Evolutionary conservation across 2,113 vertebrate genomes (phyloP).

Genomic region (Epinephelus fuscoguttatus): DNA sequence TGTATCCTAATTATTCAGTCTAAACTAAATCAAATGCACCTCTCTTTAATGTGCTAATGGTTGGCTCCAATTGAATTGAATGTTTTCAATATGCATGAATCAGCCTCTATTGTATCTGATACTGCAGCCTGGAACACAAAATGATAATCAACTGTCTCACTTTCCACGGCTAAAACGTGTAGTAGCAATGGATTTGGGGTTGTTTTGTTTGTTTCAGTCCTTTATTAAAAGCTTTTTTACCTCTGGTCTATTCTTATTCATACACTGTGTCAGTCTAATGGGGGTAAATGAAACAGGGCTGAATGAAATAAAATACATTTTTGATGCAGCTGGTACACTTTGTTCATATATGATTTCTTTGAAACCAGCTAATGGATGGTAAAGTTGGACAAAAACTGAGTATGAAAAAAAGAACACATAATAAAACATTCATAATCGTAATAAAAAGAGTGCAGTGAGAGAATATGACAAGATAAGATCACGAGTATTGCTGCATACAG

Average conservation of each 20-base stretch:
- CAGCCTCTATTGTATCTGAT: constrained; percentile 68
- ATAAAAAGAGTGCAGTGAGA: not conserved
- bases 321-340: constrained; percentile 19
- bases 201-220: constrained; percentile 50
- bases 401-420: not conserved
- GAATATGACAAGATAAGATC: not conserved
- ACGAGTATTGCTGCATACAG: not conserved
- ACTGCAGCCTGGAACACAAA: constrained; percentile 60
- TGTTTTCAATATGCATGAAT: constrained; percentile 79
- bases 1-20: constrained; percentile 77
- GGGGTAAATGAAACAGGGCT: constrained; percentile 35
- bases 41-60: constrained; percentile 86
- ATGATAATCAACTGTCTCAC: constrained; percentile 72
- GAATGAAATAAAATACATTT: constrained; percentile 35
- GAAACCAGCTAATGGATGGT: constrained; percentile 43
- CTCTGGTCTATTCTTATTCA: constrained; percentile 25
- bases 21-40: constrained; percentile 79
- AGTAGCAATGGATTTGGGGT: constrained; percentile 51
- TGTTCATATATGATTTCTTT: constrained; percentile 19
- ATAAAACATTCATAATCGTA: constrained; percentile 20
- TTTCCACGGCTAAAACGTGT: constrained; percentile 42
- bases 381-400: constrained; percentile 25
- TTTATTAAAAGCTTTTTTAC: constrained; percentile 34
- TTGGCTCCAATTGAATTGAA: constrained; percentile 62
- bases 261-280: constrained; percentile 18